These are phyloP conservation scores for Enteromius argenteus DNA, from an alignment of 2,797 vertebrate genomes.

Conservation along the genomic window DNA sequence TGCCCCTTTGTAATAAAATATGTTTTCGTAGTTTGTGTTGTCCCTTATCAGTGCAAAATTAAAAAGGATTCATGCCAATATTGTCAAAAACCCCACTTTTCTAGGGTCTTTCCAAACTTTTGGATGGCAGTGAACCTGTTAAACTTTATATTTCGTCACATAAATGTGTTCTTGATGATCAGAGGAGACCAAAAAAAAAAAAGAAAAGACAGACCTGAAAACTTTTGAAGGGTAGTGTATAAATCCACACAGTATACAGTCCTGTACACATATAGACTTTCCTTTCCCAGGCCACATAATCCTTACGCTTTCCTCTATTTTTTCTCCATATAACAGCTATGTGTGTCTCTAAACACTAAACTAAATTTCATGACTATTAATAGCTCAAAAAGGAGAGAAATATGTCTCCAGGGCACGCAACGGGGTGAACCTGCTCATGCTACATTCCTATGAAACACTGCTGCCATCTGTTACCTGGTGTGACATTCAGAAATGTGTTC, in stretches of 20 bases:
- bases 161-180: background rate
- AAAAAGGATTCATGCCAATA: too few relatives aligned
- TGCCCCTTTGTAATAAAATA: too few relatives aligned
- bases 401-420: background rate
- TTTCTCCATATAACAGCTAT: background rate
- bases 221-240: background rate
- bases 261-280: background rate
- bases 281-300: background rate
- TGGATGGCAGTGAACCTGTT: background rate
- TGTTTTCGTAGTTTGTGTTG: too few relatives aligned
- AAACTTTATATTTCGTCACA: background rate
- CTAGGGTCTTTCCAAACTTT: too few relatives aligned
- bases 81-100: too few relatives aligned
- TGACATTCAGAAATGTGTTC: constrained; percentile 1
- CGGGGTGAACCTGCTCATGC: background rate
- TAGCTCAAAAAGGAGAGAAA: constrained; percentile 16
- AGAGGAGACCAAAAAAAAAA: background rate
- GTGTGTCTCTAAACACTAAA: background rate
- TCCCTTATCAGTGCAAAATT: too few relatives aligned
- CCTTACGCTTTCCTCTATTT: background rate
- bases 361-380: constrained; percentile 22
- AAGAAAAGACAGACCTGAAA: background rate
- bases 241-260: background rate
- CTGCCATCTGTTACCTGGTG: constrained; percentile 19
- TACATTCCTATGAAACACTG: constrained; percentile 4